Evolutionary conservation across 2,113 vertebrate genomes (phyloP).

Genomic region (Oncorhynchus keta): DNA sequence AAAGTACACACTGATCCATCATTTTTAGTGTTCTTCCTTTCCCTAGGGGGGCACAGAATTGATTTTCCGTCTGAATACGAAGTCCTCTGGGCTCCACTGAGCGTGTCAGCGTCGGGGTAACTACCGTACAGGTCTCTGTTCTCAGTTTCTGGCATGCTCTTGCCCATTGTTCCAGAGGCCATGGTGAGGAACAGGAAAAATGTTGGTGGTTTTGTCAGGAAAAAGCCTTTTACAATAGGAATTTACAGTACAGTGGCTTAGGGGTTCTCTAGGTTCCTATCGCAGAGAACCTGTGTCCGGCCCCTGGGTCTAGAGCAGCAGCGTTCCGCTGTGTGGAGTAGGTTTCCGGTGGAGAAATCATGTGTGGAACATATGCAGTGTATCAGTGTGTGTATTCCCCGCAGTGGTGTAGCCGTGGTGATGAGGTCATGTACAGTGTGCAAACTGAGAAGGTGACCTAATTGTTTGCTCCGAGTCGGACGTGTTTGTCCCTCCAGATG

Average conservation of each 20-base stretch:
- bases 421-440: background rate
- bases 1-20: conserved; percentile 20
- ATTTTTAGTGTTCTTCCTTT: conserved; percentile 12
- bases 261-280: background rate
- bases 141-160: background rate
- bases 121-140: background rate
- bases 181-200: background rate
- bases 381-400: background rate
- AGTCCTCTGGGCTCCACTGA: background rate
- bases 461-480: background rate
- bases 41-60: background rate
- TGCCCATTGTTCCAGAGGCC: background rate
- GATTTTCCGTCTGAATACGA: background rate
- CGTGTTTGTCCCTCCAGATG: background rate
- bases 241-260: background rate
- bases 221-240: background rate
- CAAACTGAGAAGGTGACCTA: background rate
- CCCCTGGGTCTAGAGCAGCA: background rate
- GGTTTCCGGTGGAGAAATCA: background rate
- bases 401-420: background rate
- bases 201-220: background rate
- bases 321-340: background rate
- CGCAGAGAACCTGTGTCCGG: background rate
- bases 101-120: background rate
- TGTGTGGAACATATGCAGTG: background rate